These are phyloP conservation scores for Ptyas mucosa DNA, from an alignment of 2,113 vertebrate species.

Conservation along the genomic window DNA sequence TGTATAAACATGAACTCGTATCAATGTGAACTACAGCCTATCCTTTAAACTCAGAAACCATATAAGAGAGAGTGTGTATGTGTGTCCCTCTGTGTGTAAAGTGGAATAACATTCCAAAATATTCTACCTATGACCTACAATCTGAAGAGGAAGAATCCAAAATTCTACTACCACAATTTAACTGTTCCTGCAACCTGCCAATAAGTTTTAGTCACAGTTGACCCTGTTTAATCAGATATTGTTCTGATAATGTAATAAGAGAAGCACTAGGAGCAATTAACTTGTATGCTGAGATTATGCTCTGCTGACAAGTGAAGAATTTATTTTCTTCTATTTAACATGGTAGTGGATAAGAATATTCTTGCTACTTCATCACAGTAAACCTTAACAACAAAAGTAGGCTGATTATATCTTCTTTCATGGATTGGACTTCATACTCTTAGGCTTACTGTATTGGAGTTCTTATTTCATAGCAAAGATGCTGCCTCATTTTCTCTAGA, in stretches of 20 bases:
- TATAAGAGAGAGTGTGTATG: neutral
- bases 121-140: neutral
- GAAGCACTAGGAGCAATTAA: neutral
- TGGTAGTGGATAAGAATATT: neutral
- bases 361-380: neutral
- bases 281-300: neutral
- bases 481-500: neutral
- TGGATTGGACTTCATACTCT: neutral
- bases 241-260: neutral
- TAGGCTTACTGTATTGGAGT: neutral
- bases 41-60: neutral
- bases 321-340: neutral
- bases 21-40: neutral
- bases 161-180: neutral
- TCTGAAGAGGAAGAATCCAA: neutral
- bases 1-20: neutral
- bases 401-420: neutral
- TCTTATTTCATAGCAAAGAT: neutral
- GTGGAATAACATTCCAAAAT: neutral
- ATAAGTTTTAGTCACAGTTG: neutral
- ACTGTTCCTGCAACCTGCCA: neutral
- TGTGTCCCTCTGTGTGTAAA: neutral
- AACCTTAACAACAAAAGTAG: neutral
- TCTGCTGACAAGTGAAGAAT: neutral
- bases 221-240: neutral